Evolutionary conservation across 2,888 invertebrate genomes (phyloP).

Genomic region (Heliconius aoede): DNA sequence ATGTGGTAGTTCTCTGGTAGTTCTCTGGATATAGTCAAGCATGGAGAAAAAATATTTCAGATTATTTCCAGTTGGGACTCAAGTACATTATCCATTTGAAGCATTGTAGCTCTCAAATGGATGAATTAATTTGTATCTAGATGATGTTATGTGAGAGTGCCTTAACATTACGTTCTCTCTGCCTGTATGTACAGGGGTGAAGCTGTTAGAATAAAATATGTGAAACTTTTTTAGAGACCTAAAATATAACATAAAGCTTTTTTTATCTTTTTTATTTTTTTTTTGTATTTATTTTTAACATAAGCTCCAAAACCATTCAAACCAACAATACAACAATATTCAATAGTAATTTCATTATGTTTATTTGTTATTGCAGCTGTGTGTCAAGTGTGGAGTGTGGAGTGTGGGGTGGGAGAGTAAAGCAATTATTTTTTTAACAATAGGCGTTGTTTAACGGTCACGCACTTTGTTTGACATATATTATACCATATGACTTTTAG

Average conservation of each 20-base stretch:
- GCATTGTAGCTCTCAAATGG: not conserved
- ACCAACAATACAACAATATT: constrained; percentile 10
- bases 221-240: not conserved
- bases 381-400: constrained; percentile 4
- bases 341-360: constrained; percentile 13
- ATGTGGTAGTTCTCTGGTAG: not conserved
- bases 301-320: not conserved
- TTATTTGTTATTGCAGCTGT: constrained; percentile 23
- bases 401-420: constrained; percentile 10
- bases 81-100: too few species aligned
- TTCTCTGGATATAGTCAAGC: not conserved
- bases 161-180: too few species aligned
- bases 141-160: too few species aligned
- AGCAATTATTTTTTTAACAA: constrained; percentile 13
- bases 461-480: constrained; percentile 13
- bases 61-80: too few species aligned
- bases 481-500: constrained; percentile 3
- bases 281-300: not conserved
- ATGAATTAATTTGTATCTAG: not conserved
- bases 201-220: not conserved
- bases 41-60: too few species aligned
- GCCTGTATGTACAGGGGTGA: too few species aligned
- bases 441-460: constrained; percentile 21
- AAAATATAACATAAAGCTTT: not conserved
- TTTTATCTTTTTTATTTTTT: not conserved